A percentile compares a stretch with the other conserved stretches of the same genome.
Conservation (phyloP, 2,888 invertebrate genomes). For the Chrysodeixis includens region DNA sequence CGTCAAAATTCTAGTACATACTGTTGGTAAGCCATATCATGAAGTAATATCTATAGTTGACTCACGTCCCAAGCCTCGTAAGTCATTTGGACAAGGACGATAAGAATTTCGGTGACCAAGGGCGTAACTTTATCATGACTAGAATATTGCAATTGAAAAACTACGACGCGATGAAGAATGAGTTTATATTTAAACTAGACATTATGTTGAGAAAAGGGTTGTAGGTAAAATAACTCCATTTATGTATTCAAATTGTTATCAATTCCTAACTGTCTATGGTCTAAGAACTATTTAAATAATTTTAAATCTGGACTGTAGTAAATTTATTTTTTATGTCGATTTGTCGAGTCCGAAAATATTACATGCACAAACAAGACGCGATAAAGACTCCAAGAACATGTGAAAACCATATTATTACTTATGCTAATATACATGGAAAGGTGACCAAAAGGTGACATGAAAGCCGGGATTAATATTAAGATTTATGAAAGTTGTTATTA, state of each 20-base stretch:
- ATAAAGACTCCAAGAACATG: no score
- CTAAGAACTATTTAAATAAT: no score
- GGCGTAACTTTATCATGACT: constrained; percentile 16
- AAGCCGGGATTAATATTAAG: background rate
- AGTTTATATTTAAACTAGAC: background rate
- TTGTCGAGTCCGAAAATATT: background rate
- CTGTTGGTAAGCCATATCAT: constrained; percentile 8
- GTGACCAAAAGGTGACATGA: background rate
- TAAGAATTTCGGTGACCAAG: constrained; percentile 32
- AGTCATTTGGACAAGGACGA: constrained; percentile 37
- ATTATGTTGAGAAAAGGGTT: background rate
- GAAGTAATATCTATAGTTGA: constrained; percentile 25
- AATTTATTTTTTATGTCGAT: no score
- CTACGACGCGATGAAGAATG: background rate
- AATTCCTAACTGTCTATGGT: no score
- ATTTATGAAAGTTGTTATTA: background rate
- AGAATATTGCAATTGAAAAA: constrained; percentile 13
- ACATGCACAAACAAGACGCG: background rate
- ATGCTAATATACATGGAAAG: background rate
- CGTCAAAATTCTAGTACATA: constrained; percentile 5
- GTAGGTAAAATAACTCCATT: no score
- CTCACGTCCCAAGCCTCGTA: constrained; percentile 35
- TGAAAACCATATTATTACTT: background rate
- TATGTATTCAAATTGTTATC: no score
- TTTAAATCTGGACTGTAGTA: no score